Evolutionary conservation across 2,888 invertebrate genomes (phyloP).

Genomic region (Arctia plantaginis): DNA sequence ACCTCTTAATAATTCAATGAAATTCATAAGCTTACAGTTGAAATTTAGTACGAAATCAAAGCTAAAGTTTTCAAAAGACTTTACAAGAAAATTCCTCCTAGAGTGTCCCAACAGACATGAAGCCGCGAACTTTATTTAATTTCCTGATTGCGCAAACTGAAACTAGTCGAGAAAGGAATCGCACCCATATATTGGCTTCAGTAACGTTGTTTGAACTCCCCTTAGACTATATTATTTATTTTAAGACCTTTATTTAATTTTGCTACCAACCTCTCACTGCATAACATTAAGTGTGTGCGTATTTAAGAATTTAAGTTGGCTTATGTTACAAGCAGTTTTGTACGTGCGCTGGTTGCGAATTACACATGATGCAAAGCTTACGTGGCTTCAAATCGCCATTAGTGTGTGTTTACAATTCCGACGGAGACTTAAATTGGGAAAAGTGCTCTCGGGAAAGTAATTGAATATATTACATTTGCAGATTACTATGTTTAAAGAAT

Average conservation of each 20-base stretch:
- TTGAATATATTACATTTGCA: slow-evolving; percentile 10
- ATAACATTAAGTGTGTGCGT: slow-evolving; percentile 46
- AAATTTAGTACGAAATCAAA: slow-evolving; percentile 17
- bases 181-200: slow-evolving; percentile 50
- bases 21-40: not conserved
- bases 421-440: slow-evolving; percentile 9
- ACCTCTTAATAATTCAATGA: not conserved
- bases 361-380: slow-evolving; percentile 28
- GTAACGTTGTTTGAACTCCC: slow-evolving; percentile 63
- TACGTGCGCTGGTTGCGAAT: slow-evolving; percentile 44
- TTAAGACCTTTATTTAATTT: slow-evolving; percentile 62
- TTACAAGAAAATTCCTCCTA: slow-evolving; percentile 34
- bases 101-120: slow-evolving; percentile 50
- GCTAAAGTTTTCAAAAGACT: slow-evolving; percentile 24
- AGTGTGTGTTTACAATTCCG: slow-evolving; percentile 10
- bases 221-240: slow-evolving; percentile 61
- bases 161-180: slow-evolving; percentile 61
- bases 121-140: slow-evolving; percentile 71
- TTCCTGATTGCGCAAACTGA: slow-evolving; percentile 73
- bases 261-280: slow-evolving; percentile 44
- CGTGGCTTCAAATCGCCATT: slow-evolving; percentile 15
- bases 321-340: slow-evolving; percentile 45
- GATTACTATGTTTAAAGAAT: not conserved
- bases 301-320: slow-evolving; percentile 52
- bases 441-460: slow-evolving; percentile 2